Base-by-base conservation (phyloP, 2,888 invertebrate genomes). In the Gandaritis pyraliata region DNA sequence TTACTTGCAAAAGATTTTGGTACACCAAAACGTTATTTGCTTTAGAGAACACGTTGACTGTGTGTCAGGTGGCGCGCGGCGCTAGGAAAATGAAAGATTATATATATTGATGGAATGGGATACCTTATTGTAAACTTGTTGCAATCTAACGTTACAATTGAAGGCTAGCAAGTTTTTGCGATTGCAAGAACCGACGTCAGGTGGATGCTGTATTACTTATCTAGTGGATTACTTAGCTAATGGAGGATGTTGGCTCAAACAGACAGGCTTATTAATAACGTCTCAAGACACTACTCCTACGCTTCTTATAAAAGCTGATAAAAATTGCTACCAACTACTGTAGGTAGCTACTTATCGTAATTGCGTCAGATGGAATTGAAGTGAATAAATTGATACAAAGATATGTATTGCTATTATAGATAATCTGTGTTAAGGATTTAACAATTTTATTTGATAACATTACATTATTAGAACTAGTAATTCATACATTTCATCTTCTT, bases 141-240 rank as follows among this genome's bases (percentile, higher is more conserved):
- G 23, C 58, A 45, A 58, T 52, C 55, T 63, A 59, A 61, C 60
- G 46, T 57, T 56, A 51, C 45, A 29, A 29, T 29, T 13, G 43
- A 54, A 66, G 66, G 65, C 61, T 18, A 60, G 55, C 61, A 51
- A 64, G 58, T 67, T 67, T 67, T 69, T 67, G 61, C 54, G 47
- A 61, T 56, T 55, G 46, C 39, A 52, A 61, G 36, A 13, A 30
- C 41, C 36, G 58, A 54, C 52, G 64, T 57, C 61, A 63, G 50
- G 54, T 65, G 64, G 64, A 65, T 56, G 52, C 53, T 41, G 47
- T 64, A 54, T 46, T n/a, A n/a, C 58, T 64, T 63, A 69, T 61
- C 43, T 64, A 64, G n/a, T 67, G 64, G 64, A 65, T 67, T 63
- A 66, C 66, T 53, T 63, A 68, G 45, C 65, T 62, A 46, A 51